Percentiles rank a stretch among this genome's conserved stretches.
Evolutionary conservation across 2,888 invertebrate genomes (phyloP).

Genomic region (Melikaiella ostensackeni): DNA sequence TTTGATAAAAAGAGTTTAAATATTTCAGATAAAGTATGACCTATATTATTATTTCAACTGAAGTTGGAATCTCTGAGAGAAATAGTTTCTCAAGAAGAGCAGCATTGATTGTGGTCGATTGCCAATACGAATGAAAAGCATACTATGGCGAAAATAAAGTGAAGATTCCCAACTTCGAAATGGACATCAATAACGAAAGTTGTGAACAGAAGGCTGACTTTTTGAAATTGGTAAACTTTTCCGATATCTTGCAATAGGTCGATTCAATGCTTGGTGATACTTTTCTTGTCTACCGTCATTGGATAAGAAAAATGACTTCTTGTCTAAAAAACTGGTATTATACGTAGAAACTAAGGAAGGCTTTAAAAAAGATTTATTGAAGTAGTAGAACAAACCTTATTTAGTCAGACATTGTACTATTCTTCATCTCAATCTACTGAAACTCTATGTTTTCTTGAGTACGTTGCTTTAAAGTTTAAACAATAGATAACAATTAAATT

Average conservation of each 20-base stretch:
- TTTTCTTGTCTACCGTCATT: constrained; percentile 11
- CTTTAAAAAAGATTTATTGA: no score
- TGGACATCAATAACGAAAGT: constrained; percentile 36
- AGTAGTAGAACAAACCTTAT: no score
- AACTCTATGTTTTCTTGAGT: no score
- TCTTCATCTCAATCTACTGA: no score
- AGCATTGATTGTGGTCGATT: constrained; percentile 16
- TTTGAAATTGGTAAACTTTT: constrained; percentile 34
- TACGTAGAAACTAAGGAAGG: no score
- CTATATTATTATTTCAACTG: not conserved
- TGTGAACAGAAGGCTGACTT: constrained; percentile 28
- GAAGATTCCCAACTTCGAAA: constrained; percentile 28
- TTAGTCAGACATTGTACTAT: no score
- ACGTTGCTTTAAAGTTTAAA: no score
- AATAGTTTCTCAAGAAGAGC: not conserved
- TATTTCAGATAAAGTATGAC: no score
- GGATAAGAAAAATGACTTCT: not conserved
- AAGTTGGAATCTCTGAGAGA: not conserved
- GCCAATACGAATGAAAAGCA: constrained; percentile 26
- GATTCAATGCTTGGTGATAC: not conserved
- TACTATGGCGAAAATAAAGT: not conserved
- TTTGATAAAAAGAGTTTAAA: no score
- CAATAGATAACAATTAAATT: no score
- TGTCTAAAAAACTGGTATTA: no score
- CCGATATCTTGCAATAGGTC: constrained; percentile 27